A percentile compares a stretch with the other conserved stretches of the same genome.
These are phyloP conservation scores for Sepioteuthis lessoniana DNA, from an alignment of 2,888 invertebrate genomes.

Conservation along the genomic window DNA sequence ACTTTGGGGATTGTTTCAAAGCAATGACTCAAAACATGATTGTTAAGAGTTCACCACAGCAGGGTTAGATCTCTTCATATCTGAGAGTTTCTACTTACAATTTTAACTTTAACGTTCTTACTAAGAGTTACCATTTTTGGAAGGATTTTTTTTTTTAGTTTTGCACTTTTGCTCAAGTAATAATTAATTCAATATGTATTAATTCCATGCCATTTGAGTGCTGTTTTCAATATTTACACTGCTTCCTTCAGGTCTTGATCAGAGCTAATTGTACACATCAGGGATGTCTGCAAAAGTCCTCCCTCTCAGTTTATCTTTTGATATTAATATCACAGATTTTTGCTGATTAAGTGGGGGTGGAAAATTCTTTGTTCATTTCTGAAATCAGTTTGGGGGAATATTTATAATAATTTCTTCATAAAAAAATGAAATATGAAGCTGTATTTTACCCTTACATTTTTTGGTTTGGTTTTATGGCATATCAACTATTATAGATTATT, in stretches of 20 bases:
- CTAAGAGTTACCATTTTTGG: background rate
- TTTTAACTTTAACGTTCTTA: background rate
- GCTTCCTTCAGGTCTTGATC: background rate
- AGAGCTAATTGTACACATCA: background rate
- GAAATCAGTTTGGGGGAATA: too few relatives aligned
- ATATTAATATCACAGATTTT: background rate
- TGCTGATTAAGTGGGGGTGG: too few relatives aligned
- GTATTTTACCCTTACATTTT: too few relatives aligned
- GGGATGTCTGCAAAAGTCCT: background rate
- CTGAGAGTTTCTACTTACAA: background rate
- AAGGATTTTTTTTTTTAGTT: background rate
- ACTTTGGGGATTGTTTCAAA: background rate
- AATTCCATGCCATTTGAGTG: too few relatives aligned
- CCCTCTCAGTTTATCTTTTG: background rate
- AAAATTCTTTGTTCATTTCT: too few relatives aligned
- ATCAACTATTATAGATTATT: too few relatives aligned
- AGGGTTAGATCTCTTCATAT: too few relatives aligned
- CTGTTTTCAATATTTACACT: background rate
- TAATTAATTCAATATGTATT: conserved; percentile 18
- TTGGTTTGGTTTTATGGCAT: too few relatives aligned
- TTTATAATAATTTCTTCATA: too few relatives aligned
- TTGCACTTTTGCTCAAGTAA: background rate
- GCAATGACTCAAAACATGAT: background rate
- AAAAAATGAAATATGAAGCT: too few relatives aligned
- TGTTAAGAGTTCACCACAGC: background rate